These are phyloP conservation scores for Geophilus truncorum DNA, from an alignment of 2,888 invertebrate genomes.

Conservation along the genomic window DNA sequence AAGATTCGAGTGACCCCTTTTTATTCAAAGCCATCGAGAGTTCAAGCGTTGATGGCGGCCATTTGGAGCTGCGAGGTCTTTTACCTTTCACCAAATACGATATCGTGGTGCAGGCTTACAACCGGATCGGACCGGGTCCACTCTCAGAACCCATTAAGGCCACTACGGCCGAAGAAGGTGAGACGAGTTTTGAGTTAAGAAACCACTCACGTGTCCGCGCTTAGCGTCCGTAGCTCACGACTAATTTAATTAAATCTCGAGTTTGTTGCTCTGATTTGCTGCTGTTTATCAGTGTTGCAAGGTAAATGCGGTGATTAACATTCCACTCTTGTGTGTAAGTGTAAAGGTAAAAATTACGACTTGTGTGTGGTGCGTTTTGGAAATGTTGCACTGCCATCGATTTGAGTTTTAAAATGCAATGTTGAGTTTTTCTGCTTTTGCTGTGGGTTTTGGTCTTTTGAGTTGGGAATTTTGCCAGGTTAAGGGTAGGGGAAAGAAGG, in stretches of 20 bases:
- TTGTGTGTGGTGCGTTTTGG: neutral
- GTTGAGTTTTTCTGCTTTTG: too few species aligned
- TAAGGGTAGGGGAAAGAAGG: too few species aligned
- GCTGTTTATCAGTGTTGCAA: neutral
- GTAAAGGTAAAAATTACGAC: too few species aligned
- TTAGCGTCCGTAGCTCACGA: neutral
- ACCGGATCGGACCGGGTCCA: conserved; percentile 37
- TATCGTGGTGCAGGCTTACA: conserved; percentile 38
- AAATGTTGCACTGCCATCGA: neutral
- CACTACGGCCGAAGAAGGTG: conserved; percentile 38
- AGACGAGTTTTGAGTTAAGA: neutral
- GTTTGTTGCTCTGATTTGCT: neutral
- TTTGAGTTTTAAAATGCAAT: neutral
- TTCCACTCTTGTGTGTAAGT: neutral
- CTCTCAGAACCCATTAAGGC: conserved; percentile 34
- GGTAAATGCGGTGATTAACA: neutral
- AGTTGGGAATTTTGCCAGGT: neutral
- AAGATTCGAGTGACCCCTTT: conserved; percentile 33
- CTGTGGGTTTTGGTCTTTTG: neutral
- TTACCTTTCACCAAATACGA: conserved; percentile 37
- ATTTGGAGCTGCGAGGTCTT: conserved; percentile 33
- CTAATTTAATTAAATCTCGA: neutral
- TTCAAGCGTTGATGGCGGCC: conserved; percentile 27
- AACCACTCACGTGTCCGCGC: neutral
- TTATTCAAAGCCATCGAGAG: conserved; percentile 34